Evolutionary conservation across 1,140 invertebrate species (phyloP), one percentile per base, ranked within the genome.

Genomic region (Mercenaria mercenaria): DNA sequence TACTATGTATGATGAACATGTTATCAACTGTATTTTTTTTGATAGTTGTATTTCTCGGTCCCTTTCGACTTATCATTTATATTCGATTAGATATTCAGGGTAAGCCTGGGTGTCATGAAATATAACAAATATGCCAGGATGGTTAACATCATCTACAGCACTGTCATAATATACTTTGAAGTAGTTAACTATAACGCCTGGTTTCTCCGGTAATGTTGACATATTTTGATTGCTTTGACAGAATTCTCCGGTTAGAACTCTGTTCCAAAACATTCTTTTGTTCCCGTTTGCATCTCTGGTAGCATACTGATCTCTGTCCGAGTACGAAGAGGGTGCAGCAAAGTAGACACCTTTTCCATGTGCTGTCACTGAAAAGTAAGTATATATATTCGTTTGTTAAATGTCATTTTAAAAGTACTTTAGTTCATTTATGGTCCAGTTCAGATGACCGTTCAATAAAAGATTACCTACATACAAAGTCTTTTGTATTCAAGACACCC

Each of bases 311-410:
- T 32, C 37, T n/a, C 34, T 64, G 20, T 20, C 39, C 23, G 83
- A 72, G 39, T 85, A 74, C 10, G 83, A 85, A 13, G 83, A 64
- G 20, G 72, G 39, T 43, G 26, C 43, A 15, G 83, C 83, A 52
- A 85, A 85, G 69, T 85, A 85, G 0, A 85, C 83, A 26, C 83
- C 83, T 10, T 74, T 18, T 29, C 83, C 83, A 50, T 2, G 47
- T 13, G 20, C 32, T 23, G 34, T 34, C 34, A 64, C 83, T 85
- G 83, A 18, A 72, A 84, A 6, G n/a, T n/a, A n/a, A n/a, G n/a
- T n/a, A n/a, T n/a, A n/a, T n/a, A n/a, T n/a, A n/a, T n/a, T n/a
- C n/a, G n/a, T n/a, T n/a, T n/a, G n/a, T n/a, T n/a, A n/a, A n/a
- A n/a, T n/a, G n/a, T n/a, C n/a, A n/a, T n/a, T n/a, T n/a, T n/a